Percentiles rank a stretch among this genome's conserved stretches.
These are phyloP conservation scores for Slavum lentiscoides DNA, from an alignment of 2,888 invertebrate genomes.

Conservation along the genomic window DNA sequence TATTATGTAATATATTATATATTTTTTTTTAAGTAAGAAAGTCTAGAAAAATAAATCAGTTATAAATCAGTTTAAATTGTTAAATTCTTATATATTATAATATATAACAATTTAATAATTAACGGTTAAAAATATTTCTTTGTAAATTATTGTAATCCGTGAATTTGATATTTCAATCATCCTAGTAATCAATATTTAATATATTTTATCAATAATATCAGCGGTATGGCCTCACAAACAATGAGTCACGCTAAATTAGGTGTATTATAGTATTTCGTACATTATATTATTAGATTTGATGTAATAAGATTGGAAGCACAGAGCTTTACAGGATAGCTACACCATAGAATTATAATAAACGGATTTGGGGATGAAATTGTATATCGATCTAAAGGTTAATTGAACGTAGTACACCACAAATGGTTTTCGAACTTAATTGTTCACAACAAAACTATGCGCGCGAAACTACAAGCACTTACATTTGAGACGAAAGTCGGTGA, in stretches of 20 bases:
- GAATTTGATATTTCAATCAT: too few relatives aligned
- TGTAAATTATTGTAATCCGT: too few relatives aligned
- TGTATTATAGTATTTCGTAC: neutral
- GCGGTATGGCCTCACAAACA: neutral
- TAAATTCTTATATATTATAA: too few relatives aligned
- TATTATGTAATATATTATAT: too few relatives aligned
- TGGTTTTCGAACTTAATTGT: slow-evolving; percentile 17
- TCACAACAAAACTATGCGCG: slow-evolving; percentile 26
- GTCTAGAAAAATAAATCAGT: too few relatives aligned
- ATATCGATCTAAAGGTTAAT: neutral
- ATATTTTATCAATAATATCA: neutral
- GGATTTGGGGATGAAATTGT: neutral
- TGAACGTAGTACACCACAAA: neutral
- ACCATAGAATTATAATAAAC: neutral
- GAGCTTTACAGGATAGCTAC: neutral
- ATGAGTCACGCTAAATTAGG: neutral
- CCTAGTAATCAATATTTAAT: neutral
- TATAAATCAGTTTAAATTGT: too few relatives aligned
- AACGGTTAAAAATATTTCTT: too few relatives aligned
- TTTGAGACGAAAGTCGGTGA: neutral
- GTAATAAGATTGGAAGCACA: neutral
- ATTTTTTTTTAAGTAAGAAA: too few relatives aligned
- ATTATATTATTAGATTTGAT: neutral
- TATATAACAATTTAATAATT: too few relatives aligned
- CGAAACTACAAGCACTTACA: slow-evolving; percentile 13